A percentile compares a stretch with the other conserved stretches of the same genome.
These are phyloP conservation scores for human DNA, from an alignment of 2,113 vertebrate species.

Conservation along the genomic window DNA sequence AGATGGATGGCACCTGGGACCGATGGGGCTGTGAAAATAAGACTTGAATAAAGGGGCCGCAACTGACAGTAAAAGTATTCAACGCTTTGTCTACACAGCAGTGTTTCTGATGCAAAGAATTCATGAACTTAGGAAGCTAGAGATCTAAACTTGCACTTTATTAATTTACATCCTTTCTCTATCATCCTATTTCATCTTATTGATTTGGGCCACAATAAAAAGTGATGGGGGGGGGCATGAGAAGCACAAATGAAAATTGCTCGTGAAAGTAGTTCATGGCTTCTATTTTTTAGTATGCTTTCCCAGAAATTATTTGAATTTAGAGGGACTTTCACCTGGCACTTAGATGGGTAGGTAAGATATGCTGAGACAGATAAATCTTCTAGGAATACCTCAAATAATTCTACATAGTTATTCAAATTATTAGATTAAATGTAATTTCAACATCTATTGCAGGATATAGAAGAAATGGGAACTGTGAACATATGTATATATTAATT, in stretches of 20 bases:
- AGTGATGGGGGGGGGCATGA: neutral
- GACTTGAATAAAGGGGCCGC: slow-evolving; percentile 33
- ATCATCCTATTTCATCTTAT: neutral
- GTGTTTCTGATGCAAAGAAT: neutral
- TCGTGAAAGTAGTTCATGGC: neutral
- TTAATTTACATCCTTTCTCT: neutral
- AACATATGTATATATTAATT: neutral
- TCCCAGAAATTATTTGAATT: neutral
- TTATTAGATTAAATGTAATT: neutral
- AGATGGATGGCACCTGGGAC: slow-evolving; percentile 69
- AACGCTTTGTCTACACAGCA: neutral
- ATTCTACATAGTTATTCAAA: neutral
- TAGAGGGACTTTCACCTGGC: neutral
- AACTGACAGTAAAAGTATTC: neutral
- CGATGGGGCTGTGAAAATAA: slow-evolving; percentile 25
- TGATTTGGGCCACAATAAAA: neutral
- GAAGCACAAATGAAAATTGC: neutral
- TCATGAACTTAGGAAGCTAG: neutral
- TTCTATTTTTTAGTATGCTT: neutral
- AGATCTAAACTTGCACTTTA: neutral
- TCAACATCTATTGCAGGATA: neutral
- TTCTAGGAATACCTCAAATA: neutral
- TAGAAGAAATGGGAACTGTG: neutral
- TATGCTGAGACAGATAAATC: neutral
- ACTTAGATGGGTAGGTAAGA: neutral